These are phyloP conservation scores for Halcyon senegalensis DNA, from an alignment of 2,113 vertebrate genomes.

Conservation along the genomic window DNA sequence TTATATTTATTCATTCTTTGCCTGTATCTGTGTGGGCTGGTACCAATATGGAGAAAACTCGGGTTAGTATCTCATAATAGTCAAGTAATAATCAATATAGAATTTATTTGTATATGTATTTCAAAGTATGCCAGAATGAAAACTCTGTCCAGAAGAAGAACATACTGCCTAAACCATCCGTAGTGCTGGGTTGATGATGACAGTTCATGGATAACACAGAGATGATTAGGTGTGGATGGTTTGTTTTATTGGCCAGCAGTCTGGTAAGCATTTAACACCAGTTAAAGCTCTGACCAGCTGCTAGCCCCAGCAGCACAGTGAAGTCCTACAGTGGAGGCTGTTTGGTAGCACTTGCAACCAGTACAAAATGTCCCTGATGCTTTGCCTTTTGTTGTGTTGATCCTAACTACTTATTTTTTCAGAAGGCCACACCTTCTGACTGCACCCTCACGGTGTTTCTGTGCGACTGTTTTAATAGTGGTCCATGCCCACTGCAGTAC, in stretches of 20 bases:
- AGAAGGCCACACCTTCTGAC: background rate
- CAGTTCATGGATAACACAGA: fast-evolving
- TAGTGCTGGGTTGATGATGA: background rate
- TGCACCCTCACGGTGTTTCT: fast-evolving
- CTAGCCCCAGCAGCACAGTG: background rate
- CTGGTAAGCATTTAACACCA: fast-evolving
- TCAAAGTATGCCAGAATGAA: background rate
- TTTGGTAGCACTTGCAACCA: background rate
- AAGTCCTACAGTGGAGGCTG: background rate
- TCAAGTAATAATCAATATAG: background rate
- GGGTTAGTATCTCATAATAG: background rate
- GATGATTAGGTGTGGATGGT: fast-evolving
- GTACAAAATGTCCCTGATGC: fast-evolving
- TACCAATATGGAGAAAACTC: background rate
- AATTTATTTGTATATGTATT: background rate
- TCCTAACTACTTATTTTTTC: fast-evolving
- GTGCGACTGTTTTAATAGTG: fast-evolving
- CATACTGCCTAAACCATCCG: background rate
- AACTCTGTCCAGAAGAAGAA: background rate
- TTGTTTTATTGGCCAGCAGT: background rate
- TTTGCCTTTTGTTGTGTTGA: background rate
- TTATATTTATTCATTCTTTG: background rate
- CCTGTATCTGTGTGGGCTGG: background rate
- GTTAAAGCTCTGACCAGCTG: background rate
- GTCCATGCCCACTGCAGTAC: fast-evolving